These are phyloP conservation scores for Symphodus melops DNA, from an alignment of 2,113 vertebrate species.

Conservation along the genomic window DNA sequence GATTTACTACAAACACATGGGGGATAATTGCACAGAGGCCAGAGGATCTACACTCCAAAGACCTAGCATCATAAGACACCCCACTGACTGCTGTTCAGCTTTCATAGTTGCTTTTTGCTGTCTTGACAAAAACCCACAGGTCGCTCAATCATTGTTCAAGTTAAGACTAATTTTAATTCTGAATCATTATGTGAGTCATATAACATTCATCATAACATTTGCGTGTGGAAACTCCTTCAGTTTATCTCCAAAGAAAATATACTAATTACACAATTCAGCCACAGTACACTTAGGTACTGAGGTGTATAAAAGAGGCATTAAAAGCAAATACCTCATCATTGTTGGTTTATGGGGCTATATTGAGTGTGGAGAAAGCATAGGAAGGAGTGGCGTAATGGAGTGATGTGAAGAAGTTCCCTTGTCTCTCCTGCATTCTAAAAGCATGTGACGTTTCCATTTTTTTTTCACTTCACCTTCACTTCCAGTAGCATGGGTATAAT, in stretches of 20 bases:
- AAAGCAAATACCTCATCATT: conserved; percentile 45
- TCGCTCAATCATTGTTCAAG: conserved; percentile 37
- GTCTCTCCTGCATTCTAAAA: conserved; percentile 44
- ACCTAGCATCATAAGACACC: conserved; percentile 43
- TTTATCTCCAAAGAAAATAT: conserved; percentile 49
- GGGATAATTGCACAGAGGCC: conserved; percentile 61
- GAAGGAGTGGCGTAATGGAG: conserved; percentile 23
- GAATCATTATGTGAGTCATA: conserved; percentile 51
- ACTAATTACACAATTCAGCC: conserved; percentile 57
- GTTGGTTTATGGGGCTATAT: conserved; percentile 28
- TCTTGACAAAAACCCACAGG: conserved; percentile 31
- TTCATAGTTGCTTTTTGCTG: conserved; percentile 13
- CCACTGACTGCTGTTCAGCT: conserved; percentile 13
- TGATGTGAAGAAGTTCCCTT: conserved; percentile 47
- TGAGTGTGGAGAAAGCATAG: conserved; percentile 45
- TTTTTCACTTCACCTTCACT: conserved; percentile 47
- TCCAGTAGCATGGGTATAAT: conserved; percentile 17
- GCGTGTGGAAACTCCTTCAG: conserved; percentile 42
- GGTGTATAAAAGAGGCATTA: conserved; percentile 40
- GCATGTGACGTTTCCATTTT: conserved; percentile 62
- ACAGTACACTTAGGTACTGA: conserved; percentile 38
- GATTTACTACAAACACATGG: conserved; percentile 64
- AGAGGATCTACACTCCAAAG: conserved; percentile 59
- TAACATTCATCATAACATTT: conserved; percentile 31
- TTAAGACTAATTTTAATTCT: conserved; percentile 42